These are phyloP conservation scores for Drosophila nigricruria DNA, from an alignment of 2,888 invertebrate genomes.

Conservation along the genomic window DNA sequence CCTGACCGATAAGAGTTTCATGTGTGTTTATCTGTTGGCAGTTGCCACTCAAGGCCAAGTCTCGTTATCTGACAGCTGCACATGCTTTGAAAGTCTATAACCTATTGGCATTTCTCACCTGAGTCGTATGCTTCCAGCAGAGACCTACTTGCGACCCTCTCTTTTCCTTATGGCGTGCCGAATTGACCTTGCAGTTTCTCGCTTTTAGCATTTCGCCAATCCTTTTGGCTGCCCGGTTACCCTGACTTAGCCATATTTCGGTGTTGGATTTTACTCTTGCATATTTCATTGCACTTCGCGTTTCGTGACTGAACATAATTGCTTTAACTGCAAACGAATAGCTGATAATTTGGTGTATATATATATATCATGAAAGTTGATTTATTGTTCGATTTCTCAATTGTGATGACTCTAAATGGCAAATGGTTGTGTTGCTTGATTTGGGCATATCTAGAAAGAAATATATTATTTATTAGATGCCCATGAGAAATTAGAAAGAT, in stretches of 20 bases:
- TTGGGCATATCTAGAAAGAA: background rate
- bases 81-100: constrained; percentile 11
- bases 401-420: constrained; percentile 27
- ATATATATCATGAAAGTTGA: constrained; percentile 9
- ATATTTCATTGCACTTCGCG: constrained; percentile 54
- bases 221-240: background rate
- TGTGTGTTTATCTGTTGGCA: constrained; percentile 19
- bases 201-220: constrained; percentile 57
- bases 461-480: background rate
- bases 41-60: constrained; percentile 37
- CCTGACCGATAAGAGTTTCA: constrained; percentile 37
- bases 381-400: constrained; percentile 32
- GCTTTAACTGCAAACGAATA: constrained; percentile 53
- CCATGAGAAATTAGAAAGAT: background rate
- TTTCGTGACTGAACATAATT: constrained; percentile 76
- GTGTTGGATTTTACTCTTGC: constrained; percentile 24
- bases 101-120: constrained; percentile 33
- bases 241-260: constrained; percentile 26
- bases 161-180: constrained; percentile 57
- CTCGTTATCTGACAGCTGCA: constrained; percentile 35
- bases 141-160: background rate
- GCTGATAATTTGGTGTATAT: constrained; percentile 51
- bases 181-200: constrained; percentile 70
- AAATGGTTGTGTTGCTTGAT: constrained; percentile 8
- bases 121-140: constrained; percentile 8